These are phyloP conservation scores for Neodiprion lecontei DNA, from an alignment of 1,140 invertebrate genomes.

Conservation along the genomic window DNA sequence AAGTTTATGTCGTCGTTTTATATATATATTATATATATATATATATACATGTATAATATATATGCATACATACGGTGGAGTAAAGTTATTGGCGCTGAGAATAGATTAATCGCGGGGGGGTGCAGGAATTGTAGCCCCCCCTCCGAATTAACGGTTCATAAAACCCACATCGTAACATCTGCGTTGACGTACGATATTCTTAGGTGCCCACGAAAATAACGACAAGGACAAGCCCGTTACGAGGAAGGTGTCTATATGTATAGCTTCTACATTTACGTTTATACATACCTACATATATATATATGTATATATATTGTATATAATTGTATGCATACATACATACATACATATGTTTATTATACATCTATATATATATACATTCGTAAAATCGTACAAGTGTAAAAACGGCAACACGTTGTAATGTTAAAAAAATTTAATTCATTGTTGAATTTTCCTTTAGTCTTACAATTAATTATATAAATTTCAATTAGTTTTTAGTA, in stretches of 20 bases:
- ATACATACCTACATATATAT: background rate
- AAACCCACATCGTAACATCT: constrained; percentile 34
- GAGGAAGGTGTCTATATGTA: too few relatives aligned
- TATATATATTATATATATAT: too few relatives aligned
- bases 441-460: too few relatives aligned
- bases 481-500: too few relatives aligned
- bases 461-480: too few relatives aligned
- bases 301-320: background rate
- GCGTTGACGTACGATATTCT: constrained; percentile 41
- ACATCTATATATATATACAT: background rate
- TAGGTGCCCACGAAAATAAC: constrained; percentile 36
- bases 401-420: too few relatives aligned
- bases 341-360: background rate
- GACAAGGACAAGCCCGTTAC: constrained; percentile 37
- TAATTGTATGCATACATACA: background rate
- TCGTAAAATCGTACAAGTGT: background rate
- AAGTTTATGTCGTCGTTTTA: too few relatives aligned
- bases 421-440: too few relatives aligned
- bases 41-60: too few relatives aligned
- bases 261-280: too few relatives aligned
- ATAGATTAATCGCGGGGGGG: constrained; percentile 18
- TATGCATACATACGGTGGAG: too few relatives aligned
- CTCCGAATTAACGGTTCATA: constrained; percentile 37
- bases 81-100: background rate
- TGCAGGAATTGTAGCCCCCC: background rate